Evolutionary conservation across 2,888 invertebrate species (phyloP).

Genomic region (Sphecodes monilicornis): DNA sequence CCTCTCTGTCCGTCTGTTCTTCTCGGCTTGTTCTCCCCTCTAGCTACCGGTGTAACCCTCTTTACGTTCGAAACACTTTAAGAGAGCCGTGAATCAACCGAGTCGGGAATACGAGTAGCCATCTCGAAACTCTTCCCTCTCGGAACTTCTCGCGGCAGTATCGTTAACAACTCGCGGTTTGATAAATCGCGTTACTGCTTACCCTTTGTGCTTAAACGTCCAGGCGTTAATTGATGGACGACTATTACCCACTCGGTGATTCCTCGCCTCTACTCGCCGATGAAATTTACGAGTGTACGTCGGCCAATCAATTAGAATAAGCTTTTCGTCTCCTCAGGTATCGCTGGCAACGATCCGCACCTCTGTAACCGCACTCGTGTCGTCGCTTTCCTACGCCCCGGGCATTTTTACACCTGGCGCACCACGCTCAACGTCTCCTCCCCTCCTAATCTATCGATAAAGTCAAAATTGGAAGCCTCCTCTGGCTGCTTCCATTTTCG

Average conservation of each 20-base stretch:
- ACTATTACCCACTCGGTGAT: neutral
- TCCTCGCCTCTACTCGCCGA: neutral
- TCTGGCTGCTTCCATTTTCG: neutral
- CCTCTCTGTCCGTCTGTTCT: neutral
- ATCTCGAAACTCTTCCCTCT: conserved; percentile 31
- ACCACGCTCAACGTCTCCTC: no score
- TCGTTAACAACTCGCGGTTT: conserved; percentile 44
- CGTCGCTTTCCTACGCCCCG: neutral
- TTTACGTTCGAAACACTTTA: conserved; percentile 54
- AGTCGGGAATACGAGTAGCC: conserved; percentile 54
- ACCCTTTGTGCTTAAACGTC: conserved; percentile 1
- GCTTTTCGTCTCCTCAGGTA: conserved; percentile 5
- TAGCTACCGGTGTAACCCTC: conserved; percentile 27
- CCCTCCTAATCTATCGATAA: no score
- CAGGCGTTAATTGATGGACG: conserved; percentile 28
- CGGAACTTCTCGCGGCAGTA: conserved; percentile 29
- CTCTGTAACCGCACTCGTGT: neutral
- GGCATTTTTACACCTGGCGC: no score
- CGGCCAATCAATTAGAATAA: neutral
- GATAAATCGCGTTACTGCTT: conserved; percentile 41
- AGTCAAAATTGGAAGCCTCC: neutral
- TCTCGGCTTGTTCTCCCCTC: neutral
- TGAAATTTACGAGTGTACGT: conserved; percentile 14
- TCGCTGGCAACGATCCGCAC: neutral
- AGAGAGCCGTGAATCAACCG: conserved; percentile 53